phyloP scores from a whole-genome alignment of 37 sponge, comb jelly and placozoan genomes.

The Spongilla lacustris region DNA sequence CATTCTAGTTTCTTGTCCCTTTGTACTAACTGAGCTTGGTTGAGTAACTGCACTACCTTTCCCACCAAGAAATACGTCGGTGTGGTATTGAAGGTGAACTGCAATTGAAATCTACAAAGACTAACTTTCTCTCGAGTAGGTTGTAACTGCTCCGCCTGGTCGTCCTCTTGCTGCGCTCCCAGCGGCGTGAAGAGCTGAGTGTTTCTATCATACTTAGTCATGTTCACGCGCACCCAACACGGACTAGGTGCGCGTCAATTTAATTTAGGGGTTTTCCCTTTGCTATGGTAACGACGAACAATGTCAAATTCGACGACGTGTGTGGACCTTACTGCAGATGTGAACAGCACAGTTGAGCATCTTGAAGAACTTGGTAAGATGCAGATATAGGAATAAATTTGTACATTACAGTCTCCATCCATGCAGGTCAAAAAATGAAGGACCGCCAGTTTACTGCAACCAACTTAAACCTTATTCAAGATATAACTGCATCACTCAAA shows the following conservation, averaged over 20 bases:
- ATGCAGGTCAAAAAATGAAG: constrained; percentile 13
- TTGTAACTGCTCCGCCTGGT: constrained; percentile 23
- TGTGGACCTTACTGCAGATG: constrained; percentile 49
- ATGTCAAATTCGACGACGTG: background rate
- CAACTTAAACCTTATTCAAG: constrained; percentile 18
- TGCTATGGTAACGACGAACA: background rate
- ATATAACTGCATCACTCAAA: constrained; percentile 25
- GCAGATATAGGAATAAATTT: background rate
- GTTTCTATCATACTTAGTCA: background rate
- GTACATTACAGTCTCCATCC: background rate
- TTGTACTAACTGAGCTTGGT: constrained; percentile 71
- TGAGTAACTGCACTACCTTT: constrained; percentile 72
- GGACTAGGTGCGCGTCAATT: background rate
- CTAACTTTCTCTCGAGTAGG: constrained; percentile 55
- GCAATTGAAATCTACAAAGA: background rate
- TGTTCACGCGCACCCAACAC: background rate
- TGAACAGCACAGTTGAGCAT: constrained; percentile 44
- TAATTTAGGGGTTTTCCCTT: background rate
- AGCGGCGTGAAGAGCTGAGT: constrained; percentile 40
- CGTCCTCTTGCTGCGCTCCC: constrained; percentile 54
- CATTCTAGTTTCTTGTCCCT: constrained; percentile 74
- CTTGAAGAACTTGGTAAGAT: constrained; percentile 53
- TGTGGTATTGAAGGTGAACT: background rate
- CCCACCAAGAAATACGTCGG: background rate
- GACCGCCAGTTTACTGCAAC: background rate